Base-by-base conservation (phyloP, 2,888 invertebrate genomes). In the Abrostola triplasia region DNA sequence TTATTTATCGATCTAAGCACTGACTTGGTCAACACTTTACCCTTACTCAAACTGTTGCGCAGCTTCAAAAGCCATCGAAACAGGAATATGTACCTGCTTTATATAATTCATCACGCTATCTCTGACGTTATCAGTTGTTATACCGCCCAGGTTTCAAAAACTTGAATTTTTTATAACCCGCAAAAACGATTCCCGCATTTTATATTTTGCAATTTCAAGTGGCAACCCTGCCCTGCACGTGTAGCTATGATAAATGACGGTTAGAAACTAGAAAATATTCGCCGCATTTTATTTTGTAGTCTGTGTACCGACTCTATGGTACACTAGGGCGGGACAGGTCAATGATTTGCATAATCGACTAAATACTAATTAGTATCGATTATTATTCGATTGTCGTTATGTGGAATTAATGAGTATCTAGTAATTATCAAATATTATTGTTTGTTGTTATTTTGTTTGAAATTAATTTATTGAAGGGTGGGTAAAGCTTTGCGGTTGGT, bases 201-300 rank as follows among this genome's bases (percentile, higher is more conserved):
- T 52, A 61, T 51, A 7, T 54, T 57, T 50, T 13, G 42, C 53
- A 48, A 68, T 48, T 55, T 66, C 58, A 76, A 76, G 62, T 63
- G 71, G 68, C 71, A 82, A 64, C 81, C 75, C 72, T 82, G 40
- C 52, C 12, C 38, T 48, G 62, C 66, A 70, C 74, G 67, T 63
- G 69, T 55, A 72, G 56, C 74, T 71, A 77, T 77, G 82, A 83
- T 83, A 76, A 80, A 82, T 79, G 75, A 70, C 44, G 57, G 70
- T 74, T 70, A 60, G 64, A 74, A 80, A 79, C 73, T 77, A 74
- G 76, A 76, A 76, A 74, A 70, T 64, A 63, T 78, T 76, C 64
- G 50, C 60, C 74, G 72, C 64, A 35, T 70, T 61, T 67, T 69
- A 69, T 69, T 75, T 77, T 64, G 53, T 62, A 35, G 37, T 61